Conservation (phyloP, 1,140 invertebrate species). For the Drosophila santomea region DNA sequence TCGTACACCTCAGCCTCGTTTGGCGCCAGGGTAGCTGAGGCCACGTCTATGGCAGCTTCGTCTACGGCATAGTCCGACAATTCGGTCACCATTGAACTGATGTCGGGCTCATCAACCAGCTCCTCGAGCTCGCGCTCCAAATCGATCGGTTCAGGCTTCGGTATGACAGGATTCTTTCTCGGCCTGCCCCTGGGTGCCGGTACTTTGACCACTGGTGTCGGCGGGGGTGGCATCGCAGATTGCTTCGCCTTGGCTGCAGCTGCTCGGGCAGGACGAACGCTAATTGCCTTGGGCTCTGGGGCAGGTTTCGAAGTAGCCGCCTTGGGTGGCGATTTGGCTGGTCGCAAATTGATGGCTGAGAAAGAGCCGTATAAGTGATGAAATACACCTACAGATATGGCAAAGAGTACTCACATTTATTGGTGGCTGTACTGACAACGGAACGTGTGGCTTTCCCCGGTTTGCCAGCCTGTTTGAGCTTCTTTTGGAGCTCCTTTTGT, state of each 20-base stretch:
- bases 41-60: slow-evolving; percentile 23
- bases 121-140: slow-evolving; percentile 42
- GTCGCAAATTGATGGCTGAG: slow-evolving; percentile 59
- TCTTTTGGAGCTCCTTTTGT: slow-evolving; percentile 44
- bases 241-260: slow-evolving; percentile 6
- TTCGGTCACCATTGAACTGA: not conserved
- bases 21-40: not conserved
- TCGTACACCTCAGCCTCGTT: slow-evolving; percentile 64
- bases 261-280: slow-evolving; percentile 38
- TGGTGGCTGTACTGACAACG: slow-evolving; percentile 11
- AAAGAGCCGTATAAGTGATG: not conserved
- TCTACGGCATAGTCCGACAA: slow-evolving; percentile 24
- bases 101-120: slow-evolving; percentile 34
- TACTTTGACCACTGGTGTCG: not conserved
- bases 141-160: slow-evolving; percentile 1
- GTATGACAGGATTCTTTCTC: not conserved
- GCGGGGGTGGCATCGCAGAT: not conserved
- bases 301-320: slow-evolving; percentile 1
- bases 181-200: slow-evolving; percentile 8
- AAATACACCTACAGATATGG: not conserved
- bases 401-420: slow-evolving; percentile 38
- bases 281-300: slow-evolving; percentile 34
- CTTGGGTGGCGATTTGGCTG: slow-evolving; percentile 45
- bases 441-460: not conserved
- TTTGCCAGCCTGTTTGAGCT: slow-evolving; percentile 25